These are phyloP conservation scores for Ericerus pela DNA, from an alignment of 1,140 invertebrate species.

Conservation along the genomic window DNA sequence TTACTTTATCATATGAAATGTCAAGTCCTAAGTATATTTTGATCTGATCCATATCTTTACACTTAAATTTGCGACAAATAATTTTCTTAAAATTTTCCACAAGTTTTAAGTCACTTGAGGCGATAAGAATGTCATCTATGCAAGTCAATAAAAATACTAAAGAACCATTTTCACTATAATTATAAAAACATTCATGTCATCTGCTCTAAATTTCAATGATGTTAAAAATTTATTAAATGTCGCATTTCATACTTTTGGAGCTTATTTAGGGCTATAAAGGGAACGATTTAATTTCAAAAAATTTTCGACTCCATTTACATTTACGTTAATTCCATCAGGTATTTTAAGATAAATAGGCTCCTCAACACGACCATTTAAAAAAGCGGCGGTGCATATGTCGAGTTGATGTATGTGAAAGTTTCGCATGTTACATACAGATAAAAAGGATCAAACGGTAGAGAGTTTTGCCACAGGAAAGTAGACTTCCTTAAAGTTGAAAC, in stretches of 20 bases:
- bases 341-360: no score
- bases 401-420: no score
- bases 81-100: neutral
- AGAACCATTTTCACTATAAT: neutral
- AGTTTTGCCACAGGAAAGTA: no score
- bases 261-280: no score
- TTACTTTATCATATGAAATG: neutral
- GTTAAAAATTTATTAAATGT: neutral
- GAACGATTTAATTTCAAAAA: no score
- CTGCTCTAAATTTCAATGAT: neutral
- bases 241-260: conserved; percentile 1
- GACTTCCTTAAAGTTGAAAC: no score
- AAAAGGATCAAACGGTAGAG: conserved; percentile 17
- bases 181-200: conserved; percentile 5
- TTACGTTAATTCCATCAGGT: neutral
- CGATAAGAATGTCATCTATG: conserved; percentile 6
- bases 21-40: neutral
- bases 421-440: neutral
- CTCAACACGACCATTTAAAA: neutral
- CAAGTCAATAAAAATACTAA: neutral
- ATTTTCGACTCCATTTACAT: conserved; percentile 7
- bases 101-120: neutral
- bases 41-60: neutral
- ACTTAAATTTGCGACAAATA: neutral
- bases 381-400: neutral